Conservation (phyloP, 2,797 vertebrate genomes). For the Margarornis squamiger region DNA sequence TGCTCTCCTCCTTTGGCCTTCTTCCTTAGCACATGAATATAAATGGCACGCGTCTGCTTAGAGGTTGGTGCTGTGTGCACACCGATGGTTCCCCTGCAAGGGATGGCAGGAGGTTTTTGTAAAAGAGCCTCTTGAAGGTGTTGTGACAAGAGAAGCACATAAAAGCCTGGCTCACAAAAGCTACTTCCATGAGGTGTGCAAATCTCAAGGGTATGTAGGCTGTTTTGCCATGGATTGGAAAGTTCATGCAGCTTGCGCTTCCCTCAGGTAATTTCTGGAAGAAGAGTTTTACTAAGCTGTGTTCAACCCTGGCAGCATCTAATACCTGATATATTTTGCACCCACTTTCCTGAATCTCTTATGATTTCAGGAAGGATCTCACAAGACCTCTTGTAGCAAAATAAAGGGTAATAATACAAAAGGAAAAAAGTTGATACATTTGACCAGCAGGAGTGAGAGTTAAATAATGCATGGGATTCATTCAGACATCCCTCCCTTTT, state of each 20-base stretch:
- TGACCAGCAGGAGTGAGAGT: background rate
- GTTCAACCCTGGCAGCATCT: background rate
- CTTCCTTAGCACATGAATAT: background rate
- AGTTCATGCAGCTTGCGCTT: background rate
- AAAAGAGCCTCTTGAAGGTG: fast-evolving
- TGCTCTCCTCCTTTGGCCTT: background rate
- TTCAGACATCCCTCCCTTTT: background rate
- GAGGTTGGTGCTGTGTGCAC: background rate
- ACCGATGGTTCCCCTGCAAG: background rate
- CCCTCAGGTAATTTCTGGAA: background rate
- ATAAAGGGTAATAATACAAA: background rate
- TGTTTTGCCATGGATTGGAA: background rate
- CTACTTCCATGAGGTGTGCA: background rate
- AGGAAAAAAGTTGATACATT: background rate
- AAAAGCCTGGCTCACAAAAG: background rate
- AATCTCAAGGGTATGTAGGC: background rate
- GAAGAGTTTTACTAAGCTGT: background rate
- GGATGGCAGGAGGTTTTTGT: background rate
- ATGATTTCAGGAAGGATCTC: background rate
- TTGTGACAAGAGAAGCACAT: background rate
- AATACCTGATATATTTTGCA: background rate
- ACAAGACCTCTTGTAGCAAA: background rate
- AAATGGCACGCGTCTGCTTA: background rate
- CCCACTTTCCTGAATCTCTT: background rate
- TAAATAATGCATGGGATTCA: background rate